A percentile compares a stretch with the other conserved stretches of the same genome.
phyloP scores from a whole-genome alignment of 37 sponge, comb jelly and placozoan genomes.

The Halichondria panicea region DNA sequence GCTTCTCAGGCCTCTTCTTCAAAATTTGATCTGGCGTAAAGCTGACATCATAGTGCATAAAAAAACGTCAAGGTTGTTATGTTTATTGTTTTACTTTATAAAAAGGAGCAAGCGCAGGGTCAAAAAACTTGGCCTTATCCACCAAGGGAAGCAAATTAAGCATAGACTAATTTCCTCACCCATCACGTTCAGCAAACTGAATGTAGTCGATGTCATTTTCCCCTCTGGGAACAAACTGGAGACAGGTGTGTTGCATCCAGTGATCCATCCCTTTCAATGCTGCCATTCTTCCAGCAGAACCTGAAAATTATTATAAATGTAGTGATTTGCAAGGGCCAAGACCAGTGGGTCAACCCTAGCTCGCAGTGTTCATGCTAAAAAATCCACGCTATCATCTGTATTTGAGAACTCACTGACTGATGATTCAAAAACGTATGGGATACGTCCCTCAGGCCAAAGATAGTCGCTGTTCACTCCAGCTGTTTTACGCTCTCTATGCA shows the following conservation, averaged over 20 bases:
- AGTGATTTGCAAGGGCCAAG: too few relatives aligned
- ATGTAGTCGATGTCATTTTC: conserved; percentile 44
- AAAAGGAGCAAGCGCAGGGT: too few relatives aligned
- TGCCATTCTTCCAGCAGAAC: background rate
- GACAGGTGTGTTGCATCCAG: conserved; percentile 64
- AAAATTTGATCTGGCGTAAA: background rate
- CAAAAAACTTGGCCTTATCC: too few relatives aligned
- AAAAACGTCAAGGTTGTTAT: too few relatives aligned
- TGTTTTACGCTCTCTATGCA: too few relatives aligned
- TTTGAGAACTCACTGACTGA: conserved; percentile 16
- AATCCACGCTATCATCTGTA: too few relatives aligned
- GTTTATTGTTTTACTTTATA: too few relatives aligned
- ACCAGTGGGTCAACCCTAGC: too few relatives aligned
- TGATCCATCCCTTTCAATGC: conserved; percentile 23
- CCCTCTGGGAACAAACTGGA: conserved; percentile 43
- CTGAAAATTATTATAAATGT: too few relatives aligned
- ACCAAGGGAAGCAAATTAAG: too few relatives aligned
- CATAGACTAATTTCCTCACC: background rate
- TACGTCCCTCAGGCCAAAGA: conserved; percentile 21
- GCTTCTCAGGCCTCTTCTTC: too few relatives aligned
- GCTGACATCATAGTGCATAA: background rate
- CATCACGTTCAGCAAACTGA: conserved; percentile 5
- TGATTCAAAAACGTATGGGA: conserved; percentile 26
- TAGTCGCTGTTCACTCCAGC: background rate
- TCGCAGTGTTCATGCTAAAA: too few relatives aligned